These are phyloP conservation scores for Amphiprion clarkii DNA, from an alignment of 2,797 vertebrate genomes.

Conservation along the genomic window DNA sequence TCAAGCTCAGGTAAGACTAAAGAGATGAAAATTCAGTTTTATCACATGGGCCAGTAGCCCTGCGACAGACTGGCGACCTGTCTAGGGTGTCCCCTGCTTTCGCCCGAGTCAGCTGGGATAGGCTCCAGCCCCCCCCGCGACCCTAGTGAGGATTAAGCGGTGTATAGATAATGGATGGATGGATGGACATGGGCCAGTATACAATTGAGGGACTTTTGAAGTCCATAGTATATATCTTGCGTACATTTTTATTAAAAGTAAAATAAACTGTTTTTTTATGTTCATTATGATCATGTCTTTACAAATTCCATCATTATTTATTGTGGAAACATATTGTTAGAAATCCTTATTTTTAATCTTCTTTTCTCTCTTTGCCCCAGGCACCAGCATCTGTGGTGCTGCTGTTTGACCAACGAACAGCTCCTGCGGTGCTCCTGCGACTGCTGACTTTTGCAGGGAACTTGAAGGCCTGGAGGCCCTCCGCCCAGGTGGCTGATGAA, in stretches of 20 bases:
- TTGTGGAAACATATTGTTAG: not conserved
- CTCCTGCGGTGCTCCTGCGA: slow-evolving; percentile 89
- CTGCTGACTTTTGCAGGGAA: slow-evolving; percentile 90
- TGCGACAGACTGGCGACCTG: too few relatives aligned
- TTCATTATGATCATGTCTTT: too few relatives aligned
- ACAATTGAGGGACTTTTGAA: too few relatives aligned
- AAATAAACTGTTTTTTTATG: too few relatives aligned
- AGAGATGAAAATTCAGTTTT: slow-evolving; percentile 3
- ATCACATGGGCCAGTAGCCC: not conserved
- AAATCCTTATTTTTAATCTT: not conserved
- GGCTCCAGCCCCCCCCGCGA: too few relatives aligned
- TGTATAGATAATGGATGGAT: too few relatives aligned
- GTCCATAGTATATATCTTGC: too few relatives aligned
- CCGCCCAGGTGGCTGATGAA: slow-evolving; percentile 69
- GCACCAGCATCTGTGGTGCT: slow-evolving; percentile 89
- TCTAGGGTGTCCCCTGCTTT: too few relatives aligned
- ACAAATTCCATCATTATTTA: too few relatives aligned
- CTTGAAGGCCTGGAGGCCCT: slow-evolving; percentile 86
- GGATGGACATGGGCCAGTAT: not conserved
- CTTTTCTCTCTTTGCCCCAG: slow-evolving; percentile 70
- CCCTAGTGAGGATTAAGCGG: too few relatives aligned
- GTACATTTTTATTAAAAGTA: too few relatives aligned
- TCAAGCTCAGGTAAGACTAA: slow-evolving; percentile 87
- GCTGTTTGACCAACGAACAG: slow-evolving; percentile 86
- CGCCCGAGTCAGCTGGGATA: too few relatives aligned